A percentile compares a stretch with the other conserved stretches of the same genome.
Conservation (phyloP, 2,113 vertebrate species). For the Genyomyrus donnyi region DNA sequence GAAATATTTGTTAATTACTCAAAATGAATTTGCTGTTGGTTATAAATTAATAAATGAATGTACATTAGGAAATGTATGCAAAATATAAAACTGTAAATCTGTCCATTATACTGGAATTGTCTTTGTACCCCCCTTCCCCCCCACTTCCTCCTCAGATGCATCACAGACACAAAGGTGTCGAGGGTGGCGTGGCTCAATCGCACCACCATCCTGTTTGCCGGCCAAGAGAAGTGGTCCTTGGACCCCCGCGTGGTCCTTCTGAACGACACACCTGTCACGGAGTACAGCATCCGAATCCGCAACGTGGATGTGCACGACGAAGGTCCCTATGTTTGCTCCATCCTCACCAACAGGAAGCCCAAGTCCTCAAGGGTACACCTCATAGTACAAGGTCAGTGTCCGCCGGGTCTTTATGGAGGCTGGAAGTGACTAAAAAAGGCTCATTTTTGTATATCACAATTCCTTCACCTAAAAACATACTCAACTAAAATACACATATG, state of each 20-base stretch:
- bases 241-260: constrained; percentile 86
- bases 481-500: background rate
- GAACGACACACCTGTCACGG: constrained; percentile 82
- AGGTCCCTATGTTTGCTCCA: constrained; percentile 88
- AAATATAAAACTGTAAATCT: background rate
- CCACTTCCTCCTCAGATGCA: constrained; percentile 65
- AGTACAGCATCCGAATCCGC: constrained; percentile 94
- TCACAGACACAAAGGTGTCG: constrained; percentile 84
- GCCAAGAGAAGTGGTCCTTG: constrained; percentile 92
- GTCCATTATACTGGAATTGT: background rate
- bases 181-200: constrained; percentile 95
- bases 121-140: background rate
- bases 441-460: background rate
- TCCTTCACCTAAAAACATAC: background rate
- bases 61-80: background rate
- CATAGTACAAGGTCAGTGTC: constrained; percentile 81
- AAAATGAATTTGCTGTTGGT: background rate
- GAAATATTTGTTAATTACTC: background rate
- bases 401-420: background rate
- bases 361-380: constrained; percentile 88
- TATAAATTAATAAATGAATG: background rate
- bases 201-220: constrained; percentile 90
- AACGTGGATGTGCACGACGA: constrained; percentile 86
- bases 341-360: constrained; percentile 92
- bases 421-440: background rate